Conservation (phyloP, 2,888 invertebrate genomes). For the Himalopsyche kuldschensis region DNA sequence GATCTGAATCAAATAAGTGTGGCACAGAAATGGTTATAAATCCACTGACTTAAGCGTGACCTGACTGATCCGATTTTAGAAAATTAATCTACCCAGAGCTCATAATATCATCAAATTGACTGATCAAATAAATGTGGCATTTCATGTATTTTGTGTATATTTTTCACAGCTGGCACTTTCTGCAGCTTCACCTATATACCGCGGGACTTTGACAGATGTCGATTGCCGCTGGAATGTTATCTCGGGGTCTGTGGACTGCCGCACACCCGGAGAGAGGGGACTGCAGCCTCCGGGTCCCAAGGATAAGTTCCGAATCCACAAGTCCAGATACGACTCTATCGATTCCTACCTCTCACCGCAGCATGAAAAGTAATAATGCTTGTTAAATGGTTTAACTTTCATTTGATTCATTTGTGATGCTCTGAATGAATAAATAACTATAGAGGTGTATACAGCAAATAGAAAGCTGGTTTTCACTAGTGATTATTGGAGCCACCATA, state of each 20-base stretch:
- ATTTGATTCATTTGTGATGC: too few relatives aligned
- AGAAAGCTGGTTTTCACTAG: too few relatives aligned
- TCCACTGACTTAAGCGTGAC: too few relatives aligned
- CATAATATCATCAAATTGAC: too few relatives aligned
- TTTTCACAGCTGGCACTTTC: conserved; percentile 82
- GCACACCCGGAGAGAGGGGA: conserved; percentile 90
- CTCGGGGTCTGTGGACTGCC: conserved; percentile 92
- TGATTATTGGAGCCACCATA: too few relatives aligned
- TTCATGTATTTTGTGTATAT: conserved; percentile 22
- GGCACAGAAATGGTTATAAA: too few relatives aligned
- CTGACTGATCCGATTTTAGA: too few relatives aligned
- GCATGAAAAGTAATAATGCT: conserved; percentile 65
- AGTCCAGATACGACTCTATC: conserved; percentile 97
- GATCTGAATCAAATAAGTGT: too few relatives aligned
- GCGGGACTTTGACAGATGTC: conserved; percentile 91
- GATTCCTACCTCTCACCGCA: conserved; percentile 93
- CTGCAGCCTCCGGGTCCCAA: conserved; percentile 68
- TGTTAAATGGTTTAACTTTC: background rate
- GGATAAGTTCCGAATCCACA: conserved; percentile 82
- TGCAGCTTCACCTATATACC: conserved; percentile 93
- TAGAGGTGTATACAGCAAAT: too few relatives aligned
- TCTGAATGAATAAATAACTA: too few relatives aligned
- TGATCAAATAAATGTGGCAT: too few relatives aligned
- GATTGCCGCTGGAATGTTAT: conserved; percentile 99
- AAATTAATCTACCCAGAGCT: too few relatives aligned